Evolutionary conservation across 1,140 invertebrate species (phyloP), one percentile per base, ranked within the genome.

Genomic region (Protaetia brevitarsis): DNA sequence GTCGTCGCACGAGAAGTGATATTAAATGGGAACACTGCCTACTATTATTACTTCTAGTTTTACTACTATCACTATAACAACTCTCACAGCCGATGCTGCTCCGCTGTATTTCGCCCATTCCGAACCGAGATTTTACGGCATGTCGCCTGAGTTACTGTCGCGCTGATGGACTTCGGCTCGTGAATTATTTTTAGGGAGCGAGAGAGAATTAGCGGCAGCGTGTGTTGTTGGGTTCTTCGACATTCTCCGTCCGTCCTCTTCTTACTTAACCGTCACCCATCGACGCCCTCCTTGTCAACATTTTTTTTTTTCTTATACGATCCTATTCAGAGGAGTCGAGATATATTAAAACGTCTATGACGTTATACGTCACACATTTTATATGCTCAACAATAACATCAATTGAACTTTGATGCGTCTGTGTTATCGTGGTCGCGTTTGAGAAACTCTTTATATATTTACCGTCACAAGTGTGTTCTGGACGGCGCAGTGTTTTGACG

Each of bases 81-180:
- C 37, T 13, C 13, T 23, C 6, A 3, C 34, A 37, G 34, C 16
- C 19, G 41, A 51, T 51, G 41, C 34, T 37, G 11, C 16, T 23
- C 26, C 41, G 41, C 41, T 16, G 34, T 37, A 23, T 16, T 16
- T 19, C 11, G 41, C 19, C 26, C 41, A 7, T 26, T 51, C 26
- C 16, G 26, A 51, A 51, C 19, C 16, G 19, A 51, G 26, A 51
- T 51, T 51, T 51, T 23, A 51, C 41, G 41, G 41, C 41, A 51
- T 51, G 41, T 51, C 41, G 41, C 41, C 41, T 51, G 41, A 51
- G 16, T 51, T 51, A 51, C 41, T 51, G 41, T 51, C 41, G 41
- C 26, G 41, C 41, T 51, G 26, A 51, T 51, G 41, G 41, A 51
- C 41, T 51, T 51, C 19, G 41, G 41, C 19, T 51, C 41, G 41